These are phyloP conservation scores for Chymomyza procnemis DNA, from an alignment of 2,888 invertebrate genomes.

Conservation along the genomic window DNA sequence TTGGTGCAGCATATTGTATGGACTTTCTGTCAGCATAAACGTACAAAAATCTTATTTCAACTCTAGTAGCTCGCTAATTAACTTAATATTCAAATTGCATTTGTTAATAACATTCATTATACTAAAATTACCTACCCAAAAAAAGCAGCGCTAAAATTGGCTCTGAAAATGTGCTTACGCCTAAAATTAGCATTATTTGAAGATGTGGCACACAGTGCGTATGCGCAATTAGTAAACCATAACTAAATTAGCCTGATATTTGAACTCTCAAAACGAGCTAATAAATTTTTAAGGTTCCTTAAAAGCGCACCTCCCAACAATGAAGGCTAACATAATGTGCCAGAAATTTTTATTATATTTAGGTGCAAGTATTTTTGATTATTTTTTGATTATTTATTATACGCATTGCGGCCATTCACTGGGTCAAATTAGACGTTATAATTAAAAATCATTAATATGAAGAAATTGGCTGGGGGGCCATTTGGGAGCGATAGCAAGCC, in stretches of 20 bases:
- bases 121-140: not conserved
- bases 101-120: not conserved
- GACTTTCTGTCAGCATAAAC: too few relatives aligned
- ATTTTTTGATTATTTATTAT: not conserved
- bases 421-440: not conserved
- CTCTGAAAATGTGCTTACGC: not conserved
- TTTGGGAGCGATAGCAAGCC: not conserved
- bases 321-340: not conserved
- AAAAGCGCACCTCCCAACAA: not conserved
- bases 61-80: too few relatives aligned
- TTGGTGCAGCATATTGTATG: too few relatives aligned
- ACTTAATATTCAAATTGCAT: too few relatives aligned
- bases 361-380: not conserved
- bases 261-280: not conserved
- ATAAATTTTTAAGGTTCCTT: not conserved
- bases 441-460: not conserved
- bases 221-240: not conserved
- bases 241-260: not conserved
- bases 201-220: not conserved
- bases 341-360: not conserved
- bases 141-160: too few relatives aligned
- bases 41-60: too few relatives aligned
- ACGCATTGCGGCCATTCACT: not conserved
- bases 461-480: too few relatives aligned
- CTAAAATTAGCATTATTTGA: not conserved